Conservation (phyloP, 2,888 invertebrate genomes). For the Caenorhabditis imperialis region DNA sequence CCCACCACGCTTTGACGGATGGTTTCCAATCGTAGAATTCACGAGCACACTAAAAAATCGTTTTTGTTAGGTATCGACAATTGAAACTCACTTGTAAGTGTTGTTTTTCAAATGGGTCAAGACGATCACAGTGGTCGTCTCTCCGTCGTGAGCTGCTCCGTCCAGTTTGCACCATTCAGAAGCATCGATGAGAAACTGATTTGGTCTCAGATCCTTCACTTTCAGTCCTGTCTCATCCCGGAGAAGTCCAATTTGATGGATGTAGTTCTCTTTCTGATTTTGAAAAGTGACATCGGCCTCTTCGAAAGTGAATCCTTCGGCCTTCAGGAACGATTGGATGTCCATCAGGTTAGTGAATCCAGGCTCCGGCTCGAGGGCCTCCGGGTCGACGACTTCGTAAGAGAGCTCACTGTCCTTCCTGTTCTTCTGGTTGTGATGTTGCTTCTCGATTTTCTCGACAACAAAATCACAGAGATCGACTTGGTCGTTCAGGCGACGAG, state of each 20-base stretch:
- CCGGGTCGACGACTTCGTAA: slow-evolving; percentile 8
- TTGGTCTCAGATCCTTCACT: slow-evolving; percentile 24
- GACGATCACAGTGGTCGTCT: slow-evolving; percentile 23
- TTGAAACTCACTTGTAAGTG: slow-evolving; percentile 21
- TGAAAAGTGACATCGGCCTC: slow-evolving; percentile 21
- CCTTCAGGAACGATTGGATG: slow-evolving; percentile 6
- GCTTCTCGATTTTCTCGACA: slow-evolving; percentile 5
- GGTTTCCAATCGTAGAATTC: slow-evolving; percentile 26
- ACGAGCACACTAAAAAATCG: slow-evolving; percentile 15
- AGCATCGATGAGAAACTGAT: slow-evolving; percentile 28
- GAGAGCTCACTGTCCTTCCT: slow-evolving; percentile 24
- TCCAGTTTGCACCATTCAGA: slow-evolving; percentile 11
- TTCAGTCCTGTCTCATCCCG: slow-evolving; percentile 4
- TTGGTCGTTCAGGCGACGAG: not conserved
- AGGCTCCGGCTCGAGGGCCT: not conserved
- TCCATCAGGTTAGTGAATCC: slow-evolving; percentile 18
- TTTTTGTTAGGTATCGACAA: too few species aligned
- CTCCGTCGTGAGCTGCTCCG: slow-evolving; percentile 3
- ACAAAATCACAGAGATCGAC: slow-evolving; percentile 11
- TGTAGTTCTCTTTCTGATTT: slow-evolving; percentile 15
- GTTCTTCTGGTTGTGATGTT: not conserved
- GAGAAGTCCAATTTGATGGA: slow-evolving; percentile 16
- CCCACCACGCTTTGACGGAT: slow-evolving; percentile 4
- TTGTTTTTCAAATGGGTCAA: slow-evolving; percentile 32
- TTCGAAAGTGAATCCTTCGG: slow-evolving; percentile 27